Conservation (phyloP, 2,797 vertebrate species). For the Bucorvus abyssinicus region DNA sequence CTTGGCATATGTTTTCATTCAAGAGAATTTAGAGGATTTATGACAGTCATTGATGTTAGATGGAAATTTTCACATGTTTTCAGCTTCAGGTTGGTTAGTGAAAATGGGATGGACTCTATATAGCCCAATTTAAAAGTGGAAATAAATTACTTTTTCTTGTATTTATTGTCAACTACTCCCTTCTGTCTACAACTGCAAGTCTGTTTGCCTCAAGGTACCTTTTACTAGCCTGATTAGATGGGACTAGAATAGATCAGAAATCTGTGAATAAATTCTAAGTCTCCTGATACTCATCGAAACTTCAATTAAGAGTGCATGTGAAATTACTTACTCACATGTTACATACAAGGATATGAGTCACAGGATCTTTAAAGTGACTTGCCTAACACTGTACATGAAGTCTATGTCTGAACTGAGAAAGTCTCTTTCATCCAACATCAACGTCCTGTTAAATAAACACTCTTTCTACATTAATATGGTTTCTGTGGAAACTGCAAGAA, state of each 20-base stretch:
- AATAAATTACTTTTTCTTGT: background rate
- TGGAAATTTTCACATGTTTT: background rate
- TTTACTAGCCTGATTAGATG: background rate
- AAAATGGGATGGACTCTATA: background rate
- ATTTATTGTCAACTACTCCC: background rate
- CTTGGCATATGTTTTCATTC: background rate
- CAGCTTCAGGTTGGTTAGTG: background rate
- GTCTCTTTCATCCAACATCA: background rate
- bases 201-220: background rate
- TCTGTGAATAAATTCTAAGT: background rate
- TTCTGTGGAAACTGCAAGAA: background rate
- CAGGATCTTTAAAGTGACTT: background rate
- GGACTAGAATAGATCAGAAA: background rate
- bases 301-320: background rate
- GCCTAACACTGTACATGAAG: background rate
- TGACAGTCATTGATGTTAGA: background rate
- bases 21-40: background rate
- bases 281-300: background rate
- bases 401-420: background rate
- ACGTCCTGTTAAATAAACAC: background rate
- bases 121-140: background rate
- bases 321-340: background rate
- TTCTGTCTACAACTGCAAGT: background rate
- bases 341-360: background rate
- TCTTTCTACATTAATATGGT: background rate